Evolutionary conservation across 2,113 vertebrate genomes (phyloP), one percentile per base, ranked within the genome.

Genomic region (Oreotrochilus melanogaster): DNA sequence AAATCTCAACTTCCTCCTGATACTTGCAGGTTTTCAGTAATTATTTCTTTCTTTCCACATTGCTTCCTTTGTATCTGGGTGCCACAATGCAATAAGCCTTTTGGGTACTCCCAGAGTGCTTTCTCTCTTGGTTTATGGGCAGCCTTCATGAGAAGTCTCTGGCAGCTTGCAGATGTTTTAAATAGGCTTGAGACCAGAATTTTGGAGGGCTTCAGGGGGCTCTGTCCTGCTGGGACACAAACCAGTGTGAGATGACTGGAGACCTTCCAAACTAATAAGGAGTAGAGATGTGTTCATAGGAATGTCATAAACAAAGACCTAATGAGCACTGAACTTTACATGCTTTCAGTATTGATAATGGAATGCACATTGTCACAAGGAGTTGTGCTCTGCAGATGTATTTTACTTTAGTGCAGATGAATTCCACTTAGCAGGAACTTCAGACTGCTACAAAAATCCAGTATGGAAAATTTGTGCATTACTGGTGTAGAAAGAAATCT

Each of bases 211-310:
- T 90, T 90, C 82, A 76, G 86, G 82, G 90, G 24, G 79, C 43
- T 67, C 60, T 93, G 75, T 92, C 75, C 93, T 88, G 83, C 91
- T 88, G 94, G 82, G 75, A 90, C 35, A 43, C 53, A 65, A 82
- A 92, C 39, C 75, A 65, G 50, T 48, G 35, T 76, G 93, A 88
- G 71, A 45, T 47, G 82, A 56, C 71, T 93, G 93, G 91, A 93
- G 79, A 45, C 35, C 10, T 51, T 96, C 94, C 91, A 92, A 82
- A 66, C 39, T 75, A 61, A 86, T 79, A 39, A 27, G 58, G 64
- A 82, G 18, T 57, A 61, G 82, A 72, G 57, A 78, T 92, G 39
- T 65, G 66, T 93, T 91, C 71, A 4, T 92, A 84, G 86, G 88
- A 86, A 78, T 58, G 66, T 79, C 86, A 33, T 66, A 78, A 96